These are phyloP conservation scores for Pipra filicauda DNA, from an alignment of 2,113 vertebrate species.

Conservation along the genomic window DNA sequence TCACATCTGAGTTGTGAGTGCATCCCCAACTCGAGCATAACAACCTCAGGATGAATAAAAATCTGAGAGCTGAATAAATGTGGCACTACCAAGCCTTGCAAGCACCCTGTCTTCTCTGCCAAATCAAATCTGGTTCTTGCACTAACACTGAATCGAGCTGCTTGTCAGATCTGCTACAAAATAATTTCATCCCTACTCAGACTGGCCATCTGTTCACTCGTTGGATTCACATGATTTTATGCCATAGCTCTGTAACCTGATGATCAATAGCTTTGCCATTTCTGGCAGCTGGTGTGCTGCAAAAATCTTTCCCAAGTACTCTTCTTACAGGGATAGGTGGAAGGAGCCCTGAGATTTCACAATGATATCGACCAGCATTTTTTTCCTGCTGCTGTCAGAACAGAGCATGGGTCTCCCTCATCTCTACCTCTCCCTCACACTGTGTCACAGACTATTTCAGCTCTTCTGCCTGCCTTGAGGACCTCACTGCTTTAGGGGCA, in stretches of 20 bases:
- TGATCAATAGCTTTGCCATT: constrained; percentile 40
- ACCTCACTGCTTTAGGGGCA: background rate
- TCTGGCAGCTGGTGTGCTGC: constrained; percentile 17
- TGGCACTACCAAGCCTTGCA: background rate
- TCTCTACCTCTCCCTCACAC: background rate
- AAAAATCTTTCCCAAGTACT: constrained; percentile 26
- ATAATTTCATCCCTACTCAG: constrained; percentile 15
- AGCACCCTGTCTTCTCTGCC: constrained; percentile 34
- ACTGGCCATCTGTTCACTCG: constrained; percentile 59
- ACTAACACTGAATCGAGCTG: constrained; percentile 22
- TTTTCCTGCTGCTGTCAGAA: background rate
- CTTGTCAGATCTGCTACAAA: constrained; percentile 58
- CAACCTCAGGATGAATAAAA: background rate
- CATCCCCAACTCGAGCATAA: background rate
- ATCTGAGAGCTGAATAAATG: background rate
- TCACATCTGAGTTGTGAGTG: background rate
- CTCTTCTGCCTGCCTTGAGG: background rate
- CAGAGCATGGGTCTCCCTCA: rapidly evolving
- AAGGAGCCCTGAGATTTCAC: background rate
- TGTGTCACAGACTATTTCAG: background rate
- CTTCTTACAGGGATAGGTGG: background rate
- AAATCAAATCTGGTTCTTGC: constrained; percentile 4
- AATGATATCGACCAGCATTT: background rate
- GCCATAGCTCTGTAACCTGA: constrained; percentile 37
- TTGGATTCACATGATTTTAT: constrained; percentile 40